phyloP scores from a whole-genome alignment of 2,113 vertebrate species.

The Zosterops japonicus region DNA sequence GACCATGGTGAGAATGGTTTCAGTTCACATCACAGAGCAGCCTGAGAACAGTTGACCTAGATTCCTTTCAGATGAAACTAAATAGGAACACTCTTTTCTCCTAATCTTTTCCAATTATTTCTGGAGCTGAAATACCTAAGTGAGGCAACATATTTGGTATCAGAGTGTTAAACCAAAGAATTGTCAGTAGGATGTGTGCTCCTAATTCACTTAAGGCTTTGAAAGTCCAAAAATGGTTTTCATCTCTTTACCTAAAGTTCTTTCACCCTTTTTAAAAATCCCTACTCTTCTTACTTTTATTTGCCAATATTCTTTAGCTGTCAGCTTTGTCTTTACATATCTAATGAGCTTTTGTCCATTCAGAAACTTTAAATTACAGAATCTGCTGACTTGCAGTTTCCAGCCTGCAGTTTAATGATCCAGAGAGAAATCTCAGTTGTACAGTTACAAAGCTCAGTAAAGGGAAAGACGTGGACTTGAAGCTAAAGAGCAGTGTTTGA shows the following conservation, averaged over 20 bases:
- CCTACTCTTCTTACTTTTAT: not conserved
- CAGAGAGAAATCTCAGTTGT: constrained; percentile 31
- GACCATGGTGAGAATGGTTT: not conserved
- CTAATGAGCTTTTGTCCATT: constrained; percentile 37
- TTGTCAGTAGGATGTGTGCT: not conserved
- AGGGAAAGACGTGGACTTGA: not conserved
- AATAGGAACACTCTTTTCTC: not conserved
- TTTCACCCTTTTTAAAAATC: not conserved
- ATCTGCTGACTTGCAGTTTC: constrained; percentile 46
- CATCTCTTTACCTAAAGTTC: not conserved
- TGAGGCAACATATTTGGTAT: not conserved
- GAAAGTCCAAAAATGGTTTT: not conserved
- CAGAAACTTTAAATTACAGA: constrained; percentile 36
- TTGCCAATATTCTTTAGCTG: not conserved
- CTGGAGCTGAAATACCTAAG: not conserved
- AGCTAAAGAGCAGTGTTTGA: not conserved
- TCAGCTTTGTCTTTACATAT: constrained; percentile 29
- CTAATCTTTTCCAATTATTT: constrained; percentile 21
- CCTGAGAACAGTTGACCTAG: constrained; percentile 8
- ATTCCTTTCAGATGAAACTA: constrained; percentile 34
- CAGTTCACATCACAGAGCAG: not conserved
- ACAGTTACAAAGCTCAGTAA: not conserved
- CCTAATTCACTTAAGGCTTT: not conserved
- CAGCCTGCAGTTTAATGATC: constrained; percentile 18
- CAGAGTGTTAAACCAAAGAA: not conserved